Evolutionary conservation across 2,888 invertebrate genomes (phyloP).

Genomic region (Andrena haemorrhoa): DNA sequence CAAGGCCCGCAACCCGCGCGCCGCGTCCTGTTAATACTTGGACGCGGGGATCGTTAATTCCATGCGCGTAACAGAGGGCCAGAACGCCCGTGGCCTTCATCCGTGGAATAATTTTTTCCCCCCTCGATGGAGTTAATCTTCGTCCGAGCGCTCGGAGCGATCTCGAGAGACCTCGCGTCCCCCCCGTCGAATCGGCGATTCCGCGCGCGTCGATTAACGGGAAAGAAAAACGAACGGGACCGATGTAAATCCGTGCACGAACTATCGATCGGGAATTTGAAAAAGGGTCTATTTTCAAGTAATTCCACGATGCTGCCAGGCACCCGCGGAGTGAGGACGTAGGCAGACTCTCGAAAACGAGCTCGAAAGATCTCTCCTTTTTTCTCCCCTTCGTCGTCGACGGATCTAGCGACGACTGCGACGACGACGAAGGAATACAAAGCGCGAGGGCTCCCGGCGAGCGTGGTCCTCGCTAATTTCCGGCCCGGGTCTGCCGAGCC

Average conservation of each 20-base stretch:
- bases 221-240: slow-evolving; percentile 14
- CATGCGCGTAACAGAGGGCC: slow-evolving; percentile 40
- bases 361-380: not conserved
- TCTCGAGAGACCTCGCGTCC: slow-evolving; percentile 62
- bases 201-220: slow-evolving; percentile 48
- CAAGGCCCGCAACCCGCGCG: not conserved
- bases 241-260: not conserved
- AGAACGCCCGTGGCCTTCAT: slow-evolving; percentile 42
- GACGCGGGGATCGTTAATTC: slow-evolving; percentile 52
- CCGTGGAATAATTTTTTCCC: slow-evolving; percentile 70
- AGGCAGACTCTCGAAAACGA: slow-evolving; percentile 7
- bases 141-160: slow-evolving; percentile 45
- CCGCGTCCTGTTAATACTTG: slow-evolving; percentile 63
- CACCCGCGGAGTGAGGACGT: not conserved
- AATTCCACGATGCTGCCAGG: not conserved
- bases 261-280: not conserved
- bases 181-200: slow-evolving; percentile 47
- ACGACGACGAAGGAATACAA: slow-evolving; percentile 42
- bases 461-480: slow-evolving; percentile 61
- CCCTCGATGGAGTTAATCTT: slow-evolving; percentile 71
- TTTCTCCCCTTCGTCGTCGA: not conserved
- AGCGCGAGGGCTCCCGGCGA: slow-evolving; percentile 33
- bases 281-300: not conserved
- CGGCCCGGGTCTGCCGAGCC: slow-evolving; percentile 41
- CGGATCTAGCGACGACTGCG: slow-evolving; percentile 27